These are phyloP conservation scores for Drosophila tsacasi DNA, from an alignment of 1,140 invertebrate species.

Conservation along the genomic window DNA sequence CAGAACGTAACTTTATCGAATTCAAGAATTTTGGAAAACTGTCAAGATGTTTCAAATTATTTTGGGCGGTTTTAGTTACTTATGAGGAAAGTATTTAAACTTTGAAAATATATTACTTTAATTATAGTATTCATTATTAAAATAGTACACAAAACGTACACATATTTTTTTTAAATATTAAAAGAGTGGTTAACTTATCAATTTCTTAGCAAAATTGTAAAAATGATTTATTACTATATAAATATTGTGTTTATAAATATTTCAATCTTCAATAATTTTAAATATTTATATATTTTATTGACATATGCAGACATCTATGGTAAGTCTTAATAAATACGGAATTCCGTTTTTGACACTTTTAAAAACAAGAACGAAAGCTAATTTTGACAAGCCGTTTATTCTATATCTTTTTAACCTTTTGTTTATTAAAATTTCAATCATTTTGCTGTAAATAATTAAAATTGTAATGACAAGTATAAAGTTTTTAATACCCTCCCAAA, in stretches of 20 bases:
- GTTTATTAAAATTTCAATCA: neutral
- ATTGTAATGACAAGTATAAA: neutral
- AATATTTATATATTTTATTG: neutral
- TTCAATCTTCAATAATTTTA: neutral
- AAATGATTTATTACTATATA: no score
- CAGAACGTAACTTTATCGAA: conserved; percentile 3
- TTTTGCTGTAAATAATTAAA: no score
- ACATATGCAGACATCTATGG: no score
- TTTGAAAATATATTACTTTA: no score
- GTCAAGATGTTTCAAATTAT: neutral
- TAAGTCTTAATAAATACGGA: neutral
- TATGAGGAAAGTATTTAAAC: neutral
- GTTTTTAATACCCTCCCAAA: neutral
- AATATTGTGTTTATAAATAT: neutral
- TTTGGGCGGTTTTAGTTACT: neutral
- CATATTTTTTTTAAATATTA: no score
- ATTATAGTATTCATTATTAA: neutral
- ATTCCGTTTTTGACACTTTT: neutral
- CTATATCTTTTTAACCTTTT: no score
- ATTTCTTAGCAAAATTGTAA: no score
- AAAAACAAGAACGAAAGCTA: neutral
- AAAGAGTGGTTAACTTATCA: no score
- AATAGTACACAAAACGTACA: neutral
- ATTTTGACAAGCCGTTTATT: no score
- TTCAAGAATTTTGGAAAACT: conserved; percentile 4